Percentiles rank a stretch among this genome's conserved stretches.
Evolutionary conservation across 1,140 invertebrate species (phyloP).

Genomic region (Eriocheir sinensis): DNA sequence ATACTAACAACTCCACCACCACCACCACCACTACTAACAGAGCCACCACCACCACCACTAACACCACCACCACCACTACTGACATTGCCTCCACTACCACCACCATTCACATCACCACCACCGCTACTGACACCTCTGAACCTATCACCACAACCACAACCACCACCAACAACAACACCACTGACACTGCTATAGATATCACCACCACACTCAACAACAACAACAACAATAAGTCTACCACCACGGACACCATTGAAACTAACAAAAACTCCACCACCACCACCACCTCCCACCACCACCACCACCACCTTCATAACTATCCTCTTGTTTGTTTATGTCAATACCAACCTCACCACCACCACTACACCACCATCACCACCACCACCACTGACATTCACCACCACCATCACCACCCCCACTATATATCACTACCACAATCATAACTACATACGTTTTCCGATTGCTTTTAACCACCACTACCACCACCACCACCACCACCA

Average conservation of each 20-base stretch:
- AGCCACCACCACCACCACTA: neutral
- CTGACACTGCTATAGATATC: neutral
- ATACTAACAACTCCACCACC: neutral
- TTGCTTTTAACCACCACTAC: neutral
- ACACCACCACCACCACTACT: slow-evolving; percentile 24
- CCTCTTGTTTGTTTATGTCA: neutral
- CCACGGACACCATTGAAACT: neutral
- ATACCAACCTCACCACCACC: neutral
- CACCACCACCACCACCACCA: neutral
- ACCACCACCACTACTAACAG: neutral
- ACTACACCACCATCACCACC: no score
- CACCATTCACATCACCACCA: no score
- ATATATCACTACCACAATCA: neutral
- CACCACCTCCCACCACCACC: neutral
- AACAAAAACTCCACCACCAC: neutral
- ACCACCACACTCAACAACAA: neutral
- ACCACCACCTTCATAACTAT: neutral
- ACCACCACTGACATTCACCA: no score
- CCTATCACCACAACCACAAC: slow-evolving; percentile 9
- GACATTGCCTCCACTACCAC: neutral
- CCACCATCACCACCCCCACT: no score
- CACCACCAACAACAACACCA: neutral
- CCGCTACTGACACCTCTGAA: neutral
- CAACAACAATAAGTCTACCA: neutral
- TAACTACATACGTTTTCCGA: no score